Conservation (phyloP, 2,113 vertebrate species). For the Anas platyrhynchos region DNA sequence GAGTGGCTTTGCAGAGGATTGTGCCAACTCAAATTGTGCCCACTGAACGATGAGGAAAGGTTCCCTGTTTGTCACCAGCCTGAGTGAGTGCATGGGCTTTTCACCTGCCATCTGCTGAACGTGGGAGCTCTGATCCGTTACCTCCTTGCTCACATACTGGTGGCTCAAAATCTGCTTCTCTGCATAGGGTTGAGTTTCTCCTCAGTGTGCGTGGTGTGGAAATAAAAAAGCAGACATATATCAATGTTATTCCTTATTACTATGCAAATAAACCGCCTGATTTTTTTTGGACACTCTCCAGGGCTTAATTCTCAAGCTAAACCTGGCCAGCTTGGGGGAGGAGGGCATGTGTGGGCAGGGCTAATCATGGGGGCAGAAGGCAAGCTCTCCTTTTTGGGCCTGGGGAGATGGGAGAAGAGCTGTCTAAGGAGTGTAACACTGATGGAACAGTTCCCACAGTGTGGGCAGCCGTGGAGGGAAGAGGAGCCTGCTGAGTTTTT, state of each 20-base stretch:
- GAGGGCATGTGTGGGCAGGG: not conserved
- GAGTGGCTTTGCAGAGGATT: not conserved
- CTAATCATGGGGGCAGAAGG: not conserved
- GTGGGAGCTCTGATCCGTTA: not conserved
- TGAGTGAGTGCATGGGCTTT: not conserved
- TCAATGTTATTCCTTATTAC: not conserved
- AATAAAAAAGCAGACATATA: not conserved
- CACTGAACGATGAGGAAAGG: not conserved
- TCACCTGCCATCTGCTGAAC: not conserved
- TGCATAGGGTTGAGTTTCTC: not conserved
- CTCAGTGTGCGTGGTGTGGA: not conserved
- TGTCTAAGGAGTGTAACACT: accelerated
- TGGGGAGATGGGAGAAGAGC: not conserved
- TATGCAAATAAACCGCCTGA: not conserved
- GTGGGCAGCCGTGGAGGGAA: not conserved
- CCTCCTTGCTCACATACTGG: not conserved
- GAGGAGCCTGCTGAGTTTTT: not conserved
- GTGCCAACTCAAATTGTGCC: not conserved
- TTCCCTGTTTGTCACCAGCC: not conserved
- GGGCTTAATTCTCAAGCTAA: not conserved
- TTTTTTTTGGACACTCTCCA: accelerated
- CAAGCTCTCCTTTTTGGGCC: not conserved
- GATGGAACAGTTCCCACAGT: not conserved
- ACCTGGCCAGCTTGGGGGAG: not conserved
- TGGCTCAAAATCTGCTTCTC: not conserved